Conservation (phyloP, 1,140 invertebrate genomes). For the Drosophila kanapiae region DNA sequence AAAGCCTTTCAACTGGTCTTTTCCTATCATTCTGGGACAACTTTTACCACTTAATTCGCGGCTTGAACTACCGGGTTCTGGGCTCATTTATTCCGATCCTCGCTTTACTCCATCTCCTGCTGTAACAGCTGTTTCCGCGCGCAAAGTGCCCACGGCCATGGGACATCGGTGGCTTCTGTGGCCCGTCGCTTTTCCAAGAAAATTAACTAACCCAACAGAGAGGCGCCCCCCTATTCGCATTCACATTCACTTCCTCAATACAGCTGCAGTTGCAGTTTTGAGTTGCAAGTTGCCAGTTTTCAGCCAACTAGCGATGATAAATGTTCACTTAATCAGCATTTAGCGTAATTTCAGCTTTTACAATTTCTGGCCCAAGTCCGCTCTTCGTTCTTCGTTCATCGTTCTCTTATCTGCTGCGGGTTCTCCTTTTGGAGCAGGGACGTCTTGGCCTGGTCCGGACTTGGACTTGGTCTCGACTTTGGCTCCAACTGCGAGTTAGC, state of each 20-base stretch:
- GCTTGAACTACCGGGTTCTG: slow-evolving; percentile 34
- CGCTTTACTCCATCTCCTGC: neutral
- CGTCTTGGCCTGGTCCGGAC: slow-evolving; percentile 12
- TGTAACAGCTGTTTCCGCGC: slow-evolving; percentile 63
- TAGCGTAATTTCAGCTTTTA: slow-evolving; percentile 85
- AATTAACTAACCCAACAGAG: slow-evolving; percentile 71
- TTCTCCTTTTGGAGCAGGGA: slow-evolving; percentile 48
- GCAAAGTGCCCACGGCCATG: slow-evolving; percentile 28
- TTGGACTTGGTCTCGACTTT: slow-evolving; percentile 35
- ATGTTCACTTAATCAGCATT: slow-evolving; percentile 85
- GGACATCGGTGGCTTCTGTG: slow-evolving; percentile 65
- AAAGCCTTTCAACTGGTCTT: neutral
- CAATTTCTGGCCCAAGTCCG: slow-evolving; percentile 58
- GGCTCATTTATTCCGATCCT: slow-evolving; percentile 37
- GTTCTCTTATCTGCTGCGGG: slow-evolving; percentile 29
- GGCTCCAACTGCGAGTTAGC: slow-evolving; percentile 69
- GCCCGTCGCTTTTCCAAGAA: slow-evolving; percentile 74
- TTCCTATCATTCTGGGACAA: slow-evolving; percentile 12
- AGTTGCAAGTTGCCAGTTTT: slow-evolving; percentile 9
- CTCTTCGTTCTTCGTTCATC: slow-evolving; percentile 17
- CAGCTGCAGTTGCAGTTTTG: slow-evolving; percentile 37
- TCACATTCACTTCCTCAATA: slow-evolving; percentile 64
- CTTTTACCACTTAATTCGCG: slow-evolving; percentile 62
- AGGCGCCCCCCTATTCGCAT: slow-evolving; percentile 48
- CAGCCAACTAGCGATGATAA: slow-evolving; percentile 81